Conservation (phyloP, 2,888 invertebrate species). For the Boloria selene region DNA sequence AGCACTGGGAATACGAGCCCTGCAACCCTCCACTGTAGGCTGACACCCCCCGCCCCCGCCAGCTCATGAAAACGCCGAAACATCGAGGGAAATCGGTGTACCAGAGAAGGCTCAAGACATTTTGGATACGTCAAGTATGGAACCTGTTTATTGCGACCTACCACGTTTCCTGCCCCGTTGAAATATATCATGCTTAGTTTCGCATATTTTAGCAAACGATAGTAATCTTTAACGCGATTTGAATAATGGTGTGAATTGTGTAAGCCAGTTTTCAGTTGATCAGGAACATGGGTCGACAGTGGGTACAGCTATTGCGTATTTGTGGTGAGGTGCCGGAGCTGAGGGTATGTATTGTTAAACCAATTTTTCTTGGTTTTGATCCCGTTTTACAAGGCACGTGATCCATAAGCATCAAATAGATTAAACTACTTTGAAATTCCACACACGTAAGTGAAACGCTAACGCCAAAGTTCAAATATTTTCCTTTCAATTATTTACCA, state of each 20-base stretch:
- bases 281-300: conserved; percentile 15
- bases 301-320: conserved; percentile 43
- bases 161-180: conserved; percentile 47
- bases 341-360: conserved; percentile 31
- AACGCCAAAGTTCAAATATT: no score
- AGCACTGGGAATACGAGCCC: conserved; percentile 68
- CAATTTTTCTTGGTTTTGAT: conserved; percentile 37
- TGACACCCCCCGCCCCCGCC: conserved; percentile 44
- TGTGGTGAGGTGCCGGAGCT: conserved; percentile 35
- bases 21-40: conserved; percentile 45
- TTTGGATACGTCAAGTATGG: conserved; percentile 51
- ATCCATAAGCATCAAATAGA: conserved; percentile 24
- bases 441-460: neutral
- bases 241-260: conserved; percentile 30
- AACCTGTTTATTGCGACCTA: conserved; percentile 55
- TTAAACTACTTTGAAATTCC: conserved; percentile 3
- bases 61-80: conserved; percentile 14
- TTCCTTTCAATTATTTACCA: no score
- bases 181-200: conserved; percentile 34
- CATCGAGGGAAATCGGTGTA: conserved; percentile 21
- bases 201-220: conserved; percentile 27
- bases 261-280: neutral
- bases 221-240: conserved; percentile 19
- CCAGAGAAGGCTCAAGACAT: conserved; percentile 44
- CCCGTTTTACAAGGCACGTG: conserved; percentile 31